Evolutionary conservation across 2,888 invertebrate species (phyloP).

Genomic region (Chaetoderma sp.): DNA sequence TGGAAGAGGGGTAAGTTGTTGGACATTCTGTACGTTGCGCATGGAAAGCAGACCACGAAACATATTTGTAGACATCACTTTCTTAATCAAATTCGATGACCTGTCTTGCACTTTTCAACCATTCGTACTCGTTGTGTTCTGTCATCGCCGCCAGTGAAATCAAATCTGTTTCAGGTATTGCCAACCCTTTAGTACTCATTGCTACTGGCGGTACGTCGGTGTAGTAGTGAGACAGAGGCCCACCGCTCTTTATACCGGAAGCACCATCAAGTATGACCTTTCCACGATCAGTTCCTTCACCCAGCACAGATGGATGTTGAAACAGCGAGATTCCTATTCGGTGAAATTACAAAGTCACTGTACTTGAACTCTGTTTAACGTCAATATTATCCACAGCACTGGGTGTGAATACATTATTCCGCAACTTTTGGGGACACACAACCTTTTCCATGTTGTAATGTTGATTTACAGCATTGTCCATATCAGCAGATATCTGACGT

Average conservation of each 20-base stretch:
- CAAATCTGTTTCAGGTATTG: not conserved
- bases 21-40: too few relatives aligned
- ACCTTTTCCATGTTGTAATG: not conserved
- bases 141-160: not conserved
- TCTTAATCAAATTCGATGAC: not conserved
- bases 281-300: not conserved
- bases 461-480: not conserved
- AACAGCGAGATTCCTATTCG: not conserved
- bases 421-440: not conserved
- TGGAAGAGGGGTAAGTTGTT: too few relatives aligned
- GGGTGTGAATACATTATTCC: not conserved
- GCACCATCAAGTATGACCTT: not conserved
- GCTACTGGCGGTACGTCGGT: not conserved
- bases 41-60: too few relatives aligned
- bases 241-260: not conserved
- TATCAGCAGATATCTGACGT: not conserved
- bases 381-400: not conserved
- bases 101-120: not conserved
- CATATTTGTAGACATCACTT: not conserved
- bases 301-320: not conserved
- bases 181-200: not conserved
- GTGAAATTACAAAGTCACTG: not conserved
- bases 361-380: not conserved
- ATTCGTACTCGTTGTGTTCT: not conserved
- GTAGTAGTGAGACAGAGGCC: not conserved